Conservation (phyloP, 2,888 invertebrate species). For the Drosophila nr. perissopoda region DNA sequence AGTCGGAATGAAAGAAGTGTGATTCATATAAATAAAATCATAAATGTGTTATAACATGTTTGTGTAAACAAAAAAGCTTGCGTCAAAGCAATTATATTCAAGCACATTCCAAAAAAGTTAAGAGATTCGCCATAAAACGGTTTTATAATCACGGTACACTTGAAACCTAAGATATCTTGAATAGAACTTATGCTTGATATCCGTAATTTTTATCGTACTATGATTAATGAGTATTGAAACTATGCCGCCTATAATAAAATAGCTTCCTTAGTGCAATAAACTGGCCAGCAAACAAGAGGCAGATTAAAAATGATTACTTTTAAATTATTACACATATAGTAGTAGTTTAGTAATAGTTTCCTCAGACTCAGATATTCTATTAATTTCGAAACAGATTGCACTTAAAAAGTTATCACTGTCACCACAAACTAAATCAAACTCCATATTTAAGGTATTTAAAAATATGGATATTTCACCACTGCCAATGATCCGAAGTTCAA, state of each 20-base stretch:
- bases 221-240: conserved; percentile 26
- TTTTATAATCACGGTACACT: conserved; percentile 27
- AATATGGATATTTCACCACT: not conserved
- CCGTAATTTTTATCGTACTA: conserved; percentile 39
- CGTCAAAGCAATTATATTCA: not conserved
- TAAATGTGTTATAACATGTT: conserved; percentile 21
- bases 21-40: conserved; percentile 25
- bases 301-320: conserved; percentile 1
- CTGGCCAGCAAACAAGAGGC: conserved; percentile 16
- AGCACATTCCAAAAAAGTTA: not conserved
- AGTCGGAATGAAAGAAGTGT: conserved; percentile 20
- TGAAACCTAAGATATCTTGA: conserved; percentile 13
- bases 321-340: not conserved
- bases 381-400: not conserved
- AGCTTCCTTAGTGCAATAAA: conserved; percentile 39
- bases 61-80: conserved; percentile 3
- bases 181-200: conserved; percentile 23
- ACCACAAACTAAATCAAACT: not conserved
- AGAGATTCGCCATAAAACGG: conserved; percentile 15
- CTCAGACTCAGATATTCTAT: not conserved
- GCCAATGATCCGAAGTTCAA: not conserved
- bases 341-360: not conserved
- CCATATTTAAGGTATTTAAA: not conserved
- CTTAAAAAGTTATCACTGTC: not conserved
- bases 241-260: conserved; percentile 40